phyloP scores from a whole-genome alignment of 2,888 invertebrate species.

The Camponotus fellah region DNA sequence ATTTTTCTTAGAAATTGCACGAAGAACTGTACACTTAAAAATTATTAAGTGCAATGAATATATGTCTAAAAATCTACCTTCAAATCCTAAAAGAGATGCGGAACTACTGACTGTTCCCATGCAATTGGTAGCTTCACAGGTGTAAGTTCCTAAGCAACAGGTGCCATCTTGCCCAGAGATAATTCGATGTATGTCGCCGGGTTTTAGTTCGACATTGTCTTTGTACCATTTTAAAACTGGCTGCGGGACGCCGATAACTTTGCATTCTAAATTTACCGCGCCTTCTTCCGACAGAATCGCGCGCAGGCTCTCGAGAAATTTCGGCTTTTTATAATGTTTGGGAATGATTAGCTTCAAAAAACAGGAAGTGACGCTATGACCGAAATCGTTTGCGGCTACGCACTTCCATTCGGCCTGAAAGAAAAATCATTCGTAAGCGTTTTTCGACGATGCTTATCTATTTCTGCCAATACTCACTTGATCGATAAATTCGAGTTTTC shows the following conservation, averaged over 20 bases:
- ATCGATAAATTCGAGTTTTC: conserved; percentile 92
- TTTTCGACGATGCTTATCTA: background rate
- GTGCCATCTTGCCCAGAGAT: conserved; percentile 96
- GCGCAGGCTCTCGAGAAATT: conserved; percentile 94
- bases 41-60: background rate
- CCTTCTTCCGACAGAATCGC: conserved; percentile 96
- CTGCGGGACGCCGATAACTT: conserved; percentile 96
- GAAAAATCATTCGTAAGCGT: background rate
- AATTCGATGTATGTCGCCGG: conserved; percentile 96
- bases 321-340: conserved; percentile 95
- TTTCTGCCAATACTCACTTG: conserved; percentile 86
- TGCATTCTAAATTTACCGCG: conserved; percentile 96
- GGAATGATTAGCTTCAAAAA: conserved; percentile 95
- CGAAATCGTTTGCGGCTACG: conserved; percentile 95
- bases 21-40: background rate
- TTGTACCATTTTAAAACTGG: conserved; percentile 97
- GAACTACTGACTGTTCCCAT: conserved; percentile 97
- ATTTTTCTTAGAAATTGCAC: background rate
- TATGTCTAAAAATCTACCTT: conserved; percentile 87
- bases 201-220: conserved; percentile 95
- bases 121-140: conserved; percentile 96
- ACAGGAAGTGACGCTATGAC: conserved; percentile 95
- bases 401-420: conserved; percentile 95
- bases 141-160: conserved; percentile 95
- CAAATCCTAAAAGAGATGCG: conserved; percentile 95